Base-by-base conservation (phyloP, 2,797 vertebrate genomes). In the Crenuchus spilurus region DNA sequence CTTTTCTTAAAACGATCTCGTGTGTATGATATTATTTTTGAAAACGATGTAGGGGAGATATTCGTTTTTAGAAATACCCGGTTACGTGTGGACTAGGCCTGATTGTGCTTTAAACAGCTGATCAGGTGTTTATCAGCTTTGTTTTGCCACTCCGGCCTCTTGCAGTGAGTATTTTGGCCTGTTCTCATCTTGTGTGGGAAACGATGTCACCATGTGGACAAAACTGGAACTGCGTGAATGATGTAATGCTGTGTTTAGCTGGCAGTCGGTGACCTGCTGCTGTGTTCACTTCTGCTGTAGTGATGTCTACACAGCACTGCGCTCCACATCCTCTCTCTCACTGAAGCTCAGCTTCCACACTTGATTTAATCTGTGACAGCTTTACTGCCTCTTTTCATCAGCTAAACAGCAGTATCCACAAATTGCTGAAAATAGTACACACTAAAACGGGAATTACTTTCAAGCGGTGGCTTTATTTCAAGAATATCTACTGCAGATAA, bases 151-250 rank as follows among this genome's bases (percentile, higher is more conserved):
- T n/a, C n/a, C n/a, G n/a, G n/a, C n/a, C n/a, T n/a, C n/a, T n/a
- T n/a, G n/a, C n/a, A n/a, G n/a, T n/a, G n/a, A n/a, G n/a, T n/a
- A n/a, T n/a, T n/a, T n/a, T n/a, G n/a, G n/a, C n/a, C n/a, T n/a
- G n/a, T n/a, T n/a, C n/a, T n/a, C 3, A 35, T 16, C 31, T 13
- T 39, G 35, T 74, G 30, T 52, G n/a, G 35, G 49, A 35, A 20
- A 28, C n/a, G 74, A 54, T 33, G 52, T 54, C 74, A 26, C 68
- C 0, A 0, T 70, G 83, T 80, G 78, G 73, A 42, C n/a, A 72
- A 31, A 35, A 28, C 26, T 42, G 35, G 46, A 67, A 74, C 37
- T 49, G 70, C 28, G 16, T n/a, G 7, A 18, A 48, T 74, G 62
- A 65, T 62, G 64, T 67, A 71, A 77, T 62, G 9, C 48, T n/a